These are phyloP conservation scores for Ahaetulla prasina DNA, from an alignment of 2,113 vertebrate genomes.

Conservation along the genomic window DNA sequence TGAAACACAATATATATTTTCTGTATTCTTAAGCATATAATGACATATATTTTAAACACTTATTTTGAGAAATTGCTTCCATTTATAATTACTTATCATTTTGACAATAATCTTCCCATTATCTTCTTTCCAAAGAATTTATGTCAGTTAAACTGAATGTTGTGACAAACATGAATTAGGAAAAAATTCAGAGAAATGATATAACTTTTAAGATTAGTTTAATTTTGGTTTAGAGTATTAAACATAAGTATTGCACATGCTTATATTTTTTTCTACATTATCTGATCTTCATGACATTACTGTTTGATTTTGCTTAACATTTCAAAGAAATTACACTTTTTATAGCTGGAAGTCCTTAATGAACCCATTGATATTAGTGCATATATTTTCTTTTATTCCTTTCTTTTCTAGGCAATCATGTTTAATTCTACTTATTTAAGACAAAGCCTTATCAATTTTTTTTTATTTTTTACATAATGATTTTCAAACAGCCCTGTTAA, in stretches of 20 bases:
- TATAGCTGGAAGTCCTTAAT: background rate
- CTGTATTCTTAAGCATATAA: background rate
- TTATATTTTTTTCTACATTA: background rate
- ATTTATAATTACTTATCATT: background rate
- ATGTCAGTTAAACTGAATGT: background rate
- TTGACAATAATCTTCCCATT: background rate
- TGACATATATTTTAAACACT: background rate
- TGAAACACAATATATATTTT: background rate
- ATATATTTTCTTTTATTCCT: background rate
- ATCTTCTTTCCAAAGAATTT: background rate
- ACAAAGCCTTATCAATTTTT: background rate
- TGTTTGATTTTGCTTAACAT: background rate
- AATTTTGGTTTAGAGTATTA: background rate
- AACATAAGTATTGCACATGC: background rate
- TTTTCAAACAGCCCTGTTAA: background rate
- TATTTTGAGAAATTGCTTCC: background rate
- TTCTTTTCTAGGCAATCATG: background rate
- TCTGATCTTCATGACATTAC: background rate
- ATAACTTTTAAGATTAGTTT: background rate
- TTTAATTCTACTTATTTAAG: background rate
- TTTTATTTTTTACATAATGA: background rate
- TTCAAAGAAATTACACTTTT: background rate
- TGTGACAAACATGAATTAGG: background rate
- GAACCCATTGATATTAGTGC: background rate
- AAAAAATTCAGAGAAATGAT: background rate